Percentiles rank a stretch among this genome's conserved stretches.
Conservation (phyloP, 2,113 vertebrate species). For the Megaceryle maxima region DNA sequence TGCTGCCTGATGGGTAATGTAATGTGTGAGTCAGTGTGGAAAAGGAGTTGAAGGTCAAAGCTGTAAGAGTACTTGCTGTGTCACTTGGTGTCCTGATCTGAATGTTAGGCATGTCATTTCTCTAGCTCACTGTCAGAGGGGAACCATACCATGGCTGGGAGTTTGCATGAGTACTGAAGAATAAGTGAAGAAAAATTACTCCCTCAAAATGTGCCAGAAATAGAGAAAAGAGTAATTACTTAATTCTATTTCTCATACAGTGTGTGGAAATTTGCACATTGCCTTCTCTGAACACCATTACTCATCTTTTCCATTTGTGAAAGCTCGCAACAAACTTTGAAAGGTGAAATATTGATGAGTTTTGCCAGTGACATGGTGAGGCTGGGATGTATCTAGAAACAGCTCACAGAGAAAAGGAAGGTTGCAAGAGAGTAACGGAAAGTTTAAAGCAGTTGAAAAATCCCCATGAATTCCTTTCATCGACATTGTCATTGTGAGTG, state of each 20-base stretch:
- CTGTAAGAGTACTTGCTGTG: background rate
- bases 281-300: background rate
- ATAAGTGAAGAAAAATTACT: background rate
- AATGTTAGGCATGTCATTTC: slow-evolving; percentile 13
- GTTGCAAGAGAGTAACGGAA: background rate
- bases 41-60: slow-evolving; percentile 14
- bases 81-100: slow-evolving; percentile 10
- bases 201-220: background rate
- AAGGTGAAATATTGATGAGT: background rate
- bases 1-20: slow-evolving; percentile 58
- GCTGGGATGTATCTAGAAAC: background rate
- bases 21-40: slow-evolving; percentile 23
- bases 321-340: background rate
- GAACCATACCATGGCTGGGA: background rate
- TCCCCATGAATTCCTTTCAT: background rate
- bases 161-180: background rate
- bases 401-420: background rate
- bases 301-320: background rate
- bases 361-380: background rate
- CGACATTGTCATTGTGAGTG: background rate
- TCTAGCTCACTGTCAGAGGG: slow-evolving; percentile 9
- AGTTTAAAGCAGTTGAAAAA: background rate
- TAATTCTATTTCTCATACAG: background rate
- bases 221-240: background rate
- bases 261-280: background rate